Percentiles rank a stretch among this genome's conserved stretches.
Conservation (phyloP, 2,113 vertebrate species). For the Psephotus haematonotus region DNA sequence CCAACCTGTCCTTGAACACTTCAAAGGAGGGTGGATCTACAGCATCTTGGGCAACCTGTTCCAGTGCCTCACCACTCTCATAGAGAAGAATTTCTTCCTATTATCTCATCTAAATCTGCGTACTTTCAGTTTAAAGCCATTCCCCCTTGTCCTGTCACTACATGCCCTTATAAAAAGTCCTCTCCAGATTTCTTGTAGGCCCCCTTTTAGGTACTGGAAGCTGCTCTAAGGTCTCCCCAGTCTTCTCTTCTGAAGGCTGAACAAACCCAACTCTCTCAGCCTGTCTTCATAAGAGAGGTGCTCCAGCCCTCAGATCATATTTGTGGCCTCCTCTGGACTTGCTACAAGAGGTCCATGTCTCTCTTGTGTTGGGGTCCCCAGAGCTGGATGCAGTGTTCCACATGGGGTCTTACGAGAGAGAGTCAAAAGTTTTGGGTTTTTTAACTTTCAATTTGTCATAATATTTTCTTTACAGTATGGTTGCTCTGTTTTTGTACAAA, state of each 20-base stretch:
- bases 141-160: background rate
- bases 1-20: background rate
- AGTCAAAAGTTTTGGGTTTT: background rate
- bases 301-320: background rate
- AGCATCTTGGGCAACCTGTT: background rate
- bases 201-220: background rate
- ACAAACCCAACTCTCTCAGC: background rate
- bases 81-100: background rate
- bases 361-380: background rate
- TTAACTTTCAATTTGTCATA: background rate
- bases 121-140: background rate
- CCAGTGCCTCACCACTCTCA: background rate
- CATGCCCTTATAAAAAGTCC: background rate
- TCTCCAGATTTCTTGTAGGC: background rate
- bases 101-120: background rate
- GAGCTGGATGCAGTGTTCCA: background rate
- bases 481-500: background rate
- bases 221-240: background rate
- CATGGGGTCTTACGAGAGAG: background rate
- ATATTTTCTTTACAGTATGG: background rate
- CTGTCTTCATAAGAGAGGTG: background rate
- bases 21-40: background rate
- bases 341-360: background rate
- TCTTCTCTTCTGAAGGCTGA: background rate
- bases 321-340: background rate